A percentile compares a stretch with the other conserved stretches of the same genome.
phyloP scores from a whole-genome alignment of 2,888 invertebrate genomes.

The Tyria jacobaeae region DNA sequence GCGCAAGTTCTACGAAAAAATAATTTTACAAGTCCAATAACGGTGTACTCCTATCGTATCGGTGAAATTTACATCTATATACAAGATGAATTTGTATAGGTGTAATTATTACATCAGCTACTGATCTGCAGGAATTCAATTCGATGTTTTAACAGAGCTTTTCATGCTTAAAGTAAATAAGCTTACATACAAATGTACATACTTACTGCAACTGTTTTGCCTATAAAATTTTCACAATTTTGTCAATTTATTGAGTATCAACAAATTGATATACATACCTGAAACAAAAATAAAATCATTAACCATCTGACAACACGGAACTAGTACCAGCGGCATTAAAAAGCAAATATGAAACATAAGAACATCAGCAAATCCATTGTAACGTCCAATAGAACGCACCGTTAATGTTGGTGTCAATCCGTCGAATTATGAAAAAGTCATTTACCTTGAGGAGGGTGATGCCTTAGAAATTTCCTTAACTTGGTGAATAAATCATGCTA shows the following conservation, averaged over 20 bases:
- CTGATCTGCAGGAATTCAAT: neutral
- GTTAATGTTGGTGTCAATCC: conserved; percentile 65
- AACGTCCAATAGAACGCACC: conserved; percentile 46
- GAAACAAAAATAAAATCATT: conserved; percentile 47
- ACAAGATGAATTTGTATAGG: neutral
- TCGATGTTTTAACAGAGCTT: neutral
- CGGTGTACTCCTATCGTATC: conserved; percentile 63
- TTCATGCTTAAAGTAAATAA: neutral
- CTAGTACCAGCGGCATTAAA: conserved; percentile 25
- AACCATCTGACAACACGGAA: conserved; percentile 16
- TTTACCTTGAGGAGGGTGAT: conserved; percentile 67
- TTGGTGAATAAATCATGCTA: conserved; percentile 80
- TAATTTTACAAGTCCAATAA: conserved; percentile 68
- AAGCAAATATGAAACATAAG: conserved; percentile 28
- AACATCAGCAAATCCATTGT: conserved; percentile 50
- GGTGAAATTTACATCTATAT: conserved; percentile 39
- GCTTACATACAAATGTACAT: no score
- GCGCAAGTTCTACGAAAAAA: conserved; percentile 63
- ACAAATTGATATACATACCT: conserved; percentile 50
- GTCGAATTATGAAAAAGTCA: conserved; percentile 74
- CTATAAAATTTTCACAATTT: no score
- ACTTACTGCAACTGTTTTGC: no score
- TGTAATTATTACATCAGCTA: neutral
- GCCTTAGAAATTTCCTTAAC: conserved; percentile 75
- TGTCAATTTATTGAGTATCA: conserved; percentile 12